Evolutionary conservation across 2,888 invertebrate species (phyloP), one percentile per base, ranked within the genome.

Genomic region (Steinernema hermaphroditum): DNA sequence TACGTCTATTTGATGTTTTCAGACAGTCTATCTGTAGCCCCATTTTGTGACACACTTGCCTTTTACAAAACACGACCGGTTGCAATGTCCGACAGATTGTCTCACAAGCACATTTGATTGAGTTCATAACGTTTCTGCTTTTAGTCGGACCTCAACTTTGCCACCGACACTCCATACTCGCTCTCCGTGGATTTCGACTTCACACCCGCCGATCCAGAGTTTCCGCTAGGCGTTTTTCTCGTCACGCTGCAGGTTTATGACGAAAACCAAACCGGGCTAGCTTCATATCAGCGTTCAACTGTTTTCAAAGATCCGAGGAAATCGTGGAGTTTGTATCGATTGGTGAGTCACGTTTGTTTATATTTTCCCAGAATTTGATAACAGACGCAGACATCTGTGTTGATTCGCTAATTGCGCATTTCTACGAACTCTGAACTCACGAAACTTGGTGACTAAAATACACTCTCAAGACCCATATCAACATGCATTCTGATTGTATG

Each of bases 121-220:
- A n/a, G n/a, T n/a, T n/a, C n/a, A n/a, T n/a, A n/a, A n/a, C n/a
- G n/a, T 72, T 72, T 75, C 14, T 69, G 16, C 50, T 74, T 74
- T 71, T 27, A 80, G 80, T 43, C 54, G 9, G 72, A 72, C 19
- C 24, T 79, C 1, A 37, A 68, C 6, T 69, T 79, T 8, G 50
- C 72, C 2, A 44, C 72, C 19, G 68, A 71, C 37, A 81, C 79
- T 54, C 69, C 62, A 37, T 76, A 79, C 54, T 69, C 72, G 27
- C 81, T 79, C 50, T 43, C 70, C 24, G 19, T 79, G 2, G 71
- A 72, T 34, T 9, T 79, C n/a, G 70, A 71, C 12, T 69, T 79
- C 70, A 62, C 22, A 6, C 46, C 46, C 6, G 12, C 12, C 24
- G 54, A 54, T 12, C 54, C 22, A 54, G 19, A 54, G 4, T 14